A percentile compares a stretch with the other conserved stretches of the same genome.
Evolutionary conservation across 2,113 vertebrate species (phyloP).

Genomic region (Xyliphius kryptos): DNA sequence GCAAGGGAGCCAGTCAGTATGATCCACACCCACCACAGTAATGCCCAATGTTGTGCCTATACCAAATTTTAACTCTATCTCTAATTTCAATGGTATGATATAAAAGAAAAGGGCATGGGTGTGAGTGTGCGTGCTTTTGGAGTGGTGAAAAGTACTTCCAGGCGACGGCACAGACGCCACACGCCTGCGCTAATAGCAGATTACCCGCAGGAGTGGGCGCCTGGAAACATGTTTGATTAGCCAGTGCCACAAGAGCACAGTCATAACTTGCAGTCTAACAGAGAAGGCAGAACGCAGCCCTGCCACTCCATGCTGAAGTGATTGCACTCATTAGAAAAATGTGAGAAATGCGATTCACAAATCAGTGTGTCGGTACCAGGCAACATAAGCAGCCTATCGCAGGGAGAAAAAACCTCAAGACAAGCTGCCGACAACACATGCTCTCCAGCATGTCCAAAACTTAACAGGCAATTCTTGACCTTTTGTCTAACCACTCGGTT

Average conservation of each 20-base stretch:
- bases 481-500: too few species aligned
- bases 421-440: conserved; percentile 37
- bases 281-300: conserved; percentile 27
- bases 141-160: conserved; percentile 45
- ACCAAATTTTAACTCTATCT: conserved; percentile 17
- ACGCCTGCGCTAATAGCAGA: conserved; percentile 39
- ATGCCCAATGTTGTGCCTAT: not conserved
- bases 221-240: conserved; percentile 47
- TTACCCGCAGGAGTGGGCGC: conserved; percentile 39
- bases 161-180: conserved; percentile 35
- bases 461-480: conserved; percentile 29
- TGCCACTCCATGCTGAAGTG: conserved; percentile 35
- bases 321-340: conserved; percentile 45
- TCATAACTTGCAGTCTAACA: conserved; percentile 25
- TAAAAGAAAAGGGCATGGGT: conserved; percentile 16
- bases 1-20: not conserved
- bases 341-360: conserved; percentile 38
- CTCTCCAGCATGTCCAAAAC: conserved; percentile 29
- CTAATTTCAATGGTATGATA: conserved; percentile 16
- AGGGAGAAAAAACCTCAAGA: conserved; percentile 37
- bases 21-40: conserved; percentile 1
- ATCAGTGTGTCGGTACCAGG: conserved; percentile 34
- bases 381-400: conserved; percentile 35
- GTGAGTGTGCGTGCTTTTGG: conserved; percentile 35
- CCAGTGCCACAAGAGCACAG: conserved; percentile 36